Base-by-base conservation (phyloP, 2,797 vertebrate species). In the Lithobates sylvaticus region DNA sequence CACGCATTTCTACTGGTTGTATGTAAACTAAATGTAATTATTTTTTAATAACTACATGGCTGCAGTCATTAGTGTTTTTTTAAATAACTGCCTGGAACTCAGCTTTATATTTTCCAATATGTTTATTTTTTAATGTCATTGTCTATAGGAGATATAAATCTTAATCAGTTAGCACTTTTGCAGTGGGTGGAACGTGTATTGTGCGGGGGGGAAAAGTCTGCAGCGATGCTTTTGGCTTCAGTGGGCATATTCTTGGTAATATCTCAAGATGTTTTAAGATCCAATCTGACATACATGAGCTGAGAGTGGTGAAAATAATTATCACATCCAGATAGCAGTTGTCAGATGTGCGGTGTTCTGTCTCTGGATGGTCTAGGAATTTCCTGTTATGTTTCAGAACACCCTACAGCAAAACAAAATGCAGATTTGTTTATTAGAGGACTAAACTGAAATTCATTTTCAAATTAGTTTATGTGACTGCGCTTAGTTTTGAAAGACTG, bases 321-420 rank as follows among this genome's bases (percentile, higher is more conserved):
- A 58, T 64, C 79, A 65, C 54, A 83, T 81, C 79, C 70, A 74
- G 18, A 15, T 65, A 70, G 36, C 39, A 74, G 70, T 64, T 73
- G 71, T 32, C 69, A 81, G 67, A 29, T 68, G 12, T 39, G 32
- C 32, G 61, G 61, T 23, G n/a, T 68, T 42, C 65, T 34, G 29
- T 29, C 42, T 69, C 42, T 50, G 27, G 21, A 36, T 6, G 29
- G 42, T 79, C 26, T 68, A 18, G 26, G 15, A 44, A 44, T 39
- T 39, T 80, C 78, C 65, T 50, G 78, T 27, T 69, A 65, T 23
- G 34, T n/a, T 67, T 9, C 1, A 67, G 34, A 78, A 61, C 23
- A 26, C 58, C 76, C 76, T 32, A 42, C 16, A 79, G 64, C 39
- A 68, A 78, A 78, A 65, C 64, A 79, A 50, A 79, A 44, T 29